phyloP scores from a whole-genome alignment of 2,888 invertebrate genomes.

The Gnatocerus cornutus region DNA sequence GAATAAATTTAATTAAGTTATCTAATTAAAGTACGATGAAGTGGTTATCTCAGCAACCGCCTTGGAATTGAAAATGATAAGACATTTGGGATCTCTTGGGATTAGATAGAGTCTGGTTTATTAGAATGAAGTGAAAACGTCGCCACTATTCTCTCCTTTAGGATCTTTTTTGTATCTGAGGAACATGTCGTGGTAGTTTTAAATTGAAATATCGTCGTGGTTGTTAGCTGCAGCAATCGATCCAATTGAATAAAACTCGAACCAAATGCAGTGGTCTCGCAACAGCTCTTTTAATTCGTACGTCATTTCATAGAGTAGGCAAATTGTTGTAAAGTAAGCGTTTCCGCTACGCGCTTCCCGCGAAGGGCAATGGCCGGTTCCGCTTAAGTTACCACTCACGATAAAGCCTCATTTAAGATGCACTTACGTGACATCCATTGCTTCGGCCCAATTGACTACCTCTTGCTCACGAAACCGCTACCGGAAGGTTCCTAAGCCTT shows the following conservation, averaged over 20 bases:
- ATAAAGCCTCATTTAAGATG: conserved; percentile 51
- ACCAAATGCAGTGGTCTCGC: conserved; percentile 38
- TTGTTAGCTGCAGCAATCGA: conserved; percentile 24
- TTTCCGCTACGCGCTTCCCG: conserved; percentile 62
- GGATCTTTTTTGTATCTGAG: conserved; percentile 17
- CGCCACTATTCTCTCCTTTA: conserved; percentile 17
- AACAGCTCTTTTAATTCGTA: conserved; percentile 51
- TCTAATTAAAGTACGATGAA: conserved; percentile 35
- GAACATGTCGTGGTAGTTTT: neutral
- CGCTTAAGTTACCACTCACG: conserved; percentile 54
- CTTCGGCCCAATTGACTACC: conserved; percentile 36
- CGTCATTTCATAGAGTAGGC: conserved; percentile 59
- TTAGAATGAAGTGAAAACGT: conserved; percentile 32
- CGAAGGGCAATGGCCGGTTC: conserved; percentile 63
- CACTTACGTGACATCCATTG: conserved; percentile 49
- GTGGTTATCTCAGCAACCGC: conserved; percentile 19
- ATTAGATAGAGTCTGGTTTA: conserved; percentile 28
- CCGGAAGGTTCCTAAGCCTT: conserved; percentile 21
- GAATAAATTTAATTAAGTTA: conserved; percentile 30
- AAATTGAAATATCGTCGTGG: conserved; percentile 24
- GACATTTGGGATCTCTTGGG: conserved; percentile 27
- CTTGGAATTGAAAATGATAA: conserved; percentile 41
- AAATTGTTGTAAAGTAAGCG: conserved; percentile 66
- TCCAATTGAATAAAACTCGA: conserved; percentile 34
- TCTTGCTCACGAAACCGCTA: conserved; percentile 12